Conservation (phyloP, 1,140 invertebrate genomes). For the Grapholita molesta region DNA sequence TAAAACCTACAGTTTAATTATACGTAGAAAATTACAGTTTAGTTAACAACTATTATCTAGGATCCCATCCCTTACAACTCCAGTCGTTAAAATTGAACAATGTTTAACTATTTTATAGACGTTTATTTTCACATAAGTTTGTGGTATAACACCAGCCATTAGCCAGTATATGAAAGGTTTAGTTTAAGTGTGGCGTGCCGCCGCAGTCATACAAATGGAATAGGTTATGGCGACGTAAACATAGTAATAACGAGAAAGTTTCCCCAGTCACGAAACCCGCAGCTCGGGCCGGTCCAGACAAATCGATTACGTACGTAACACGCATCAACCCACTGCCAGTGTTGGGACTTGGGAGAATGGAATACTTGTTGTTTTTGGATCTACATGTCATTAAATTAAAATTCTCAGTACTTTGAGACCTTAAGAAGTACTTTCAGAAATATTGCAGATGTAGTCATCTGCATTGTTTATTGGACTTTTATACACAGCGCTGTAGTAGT, state of each 20-base stretch:
- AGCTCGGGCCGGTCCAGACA: conserved; percentile 40
- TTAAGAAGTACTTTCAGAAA: too few relatives aligned
- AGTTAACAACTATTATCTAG: background rate
- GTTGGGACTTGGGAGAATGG: conserved; percentile 32
- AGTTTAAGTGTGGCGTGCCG: conserved; percentile 34
- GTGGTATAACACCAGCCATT: conserved; percentile 30
- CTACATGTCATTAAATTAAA: too few relatives aligned
- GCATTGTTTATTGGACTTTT: too few relatives aligned
- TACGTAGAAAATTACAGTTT: too few relatives aligned
- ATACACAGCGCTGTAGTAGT: too few relatives aligned
- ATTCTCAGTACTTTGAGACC: too few relatives aligned
- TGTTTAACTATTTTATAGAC: background rate
- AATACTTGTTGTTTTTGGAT: background rate
- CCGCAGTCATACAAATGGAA: conserved; percentile 38
- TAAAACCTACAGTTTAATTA: background rate
- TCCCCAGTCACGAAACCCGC: conserved; percentile 49
- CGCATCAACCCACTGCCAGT: conserved; percentile 47
- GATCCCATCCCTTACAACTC: background rate
- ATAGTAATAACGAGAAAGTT: conserved; percentile 44
- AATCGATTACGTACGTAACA: conserved; percentile 58
- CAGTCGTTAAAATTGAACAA: background rate
- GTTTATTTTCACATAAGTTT: conserved; percentile 18
- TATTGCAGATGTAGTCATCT: too few relatives aligned
- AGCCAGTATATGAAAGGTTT: conserved; percentile 38
- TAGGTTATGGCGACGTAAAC: conserved; percentile 42